These are phyloP conservation scores for Spisula subtruncata DNA, from an alignment of 2,888 invertebrate genomes.

Conservation along the genomic window DNA sequence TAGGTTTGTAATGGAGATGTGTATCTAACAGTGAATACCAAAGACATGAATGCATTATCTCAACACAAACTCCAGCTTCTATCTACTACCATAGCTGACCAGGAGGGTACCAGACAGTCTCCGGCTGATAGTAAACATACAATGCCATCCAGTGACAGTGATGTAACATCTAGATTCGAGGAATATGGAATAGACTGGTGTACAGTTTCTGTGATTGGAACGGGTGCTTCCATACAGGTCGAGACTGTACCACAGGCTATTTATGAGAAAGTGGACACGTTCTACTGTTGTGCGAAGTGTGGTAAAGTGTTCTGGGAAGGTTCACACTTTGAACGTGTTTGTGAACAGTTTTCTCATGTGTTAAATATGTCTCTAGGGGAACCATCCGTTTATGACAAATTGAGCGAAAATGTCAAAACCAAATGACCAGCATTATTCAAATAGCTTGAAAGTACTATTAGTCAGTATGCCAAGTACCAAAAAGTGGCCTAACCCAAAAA, in stretches of 20 bases:
- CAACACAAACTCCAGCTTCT: constrained; percentile 46
- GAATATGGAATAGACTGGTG: constrained; percentile 75
- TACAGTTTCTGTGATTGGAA: constrained; percentile 66
- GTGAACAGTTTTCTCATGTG: constrained; percentile 84
- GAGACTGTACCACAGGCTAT: constrained; percentile 89
- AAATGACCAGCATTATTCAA: not conserved
- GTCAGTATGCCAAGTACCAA: no score
- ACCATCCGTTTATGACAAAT: constrained; percentile 57
- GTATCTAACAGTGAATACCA: constrained; percentile 75
- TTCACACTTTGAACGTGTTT: constrained; percentile 87
- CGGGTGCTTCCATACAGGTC: constrained; percentile 85
- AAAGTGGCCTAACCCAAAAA: no score
- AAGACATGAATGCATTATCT: constrained; percentile 60
- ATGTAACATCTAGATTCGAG: constrained; percentile 39
- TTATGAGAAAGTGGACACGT: constrained; percentile 89
- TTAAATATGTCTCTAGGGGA: constrained; percentile 59
- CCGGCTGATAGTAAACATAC: not conserved
- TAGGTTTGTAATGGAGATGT: constrained; percentile 82
- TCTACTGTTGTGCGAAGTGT: constrained; percentile 92
- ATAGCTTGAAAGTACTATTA: no score
- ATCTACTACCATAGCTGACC: not conserved
- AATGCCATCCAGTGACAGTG: not conserved
- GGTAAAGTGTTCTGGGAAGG: constrained; percentile 93
- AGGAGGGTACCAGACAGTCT: not conserved
- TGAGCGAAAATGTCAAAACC: constrained; percentile 36